phyloP scores from a whole-genome alignment of 2,797 vertebrate genomes.

The Danio albolineatus region DNA sequence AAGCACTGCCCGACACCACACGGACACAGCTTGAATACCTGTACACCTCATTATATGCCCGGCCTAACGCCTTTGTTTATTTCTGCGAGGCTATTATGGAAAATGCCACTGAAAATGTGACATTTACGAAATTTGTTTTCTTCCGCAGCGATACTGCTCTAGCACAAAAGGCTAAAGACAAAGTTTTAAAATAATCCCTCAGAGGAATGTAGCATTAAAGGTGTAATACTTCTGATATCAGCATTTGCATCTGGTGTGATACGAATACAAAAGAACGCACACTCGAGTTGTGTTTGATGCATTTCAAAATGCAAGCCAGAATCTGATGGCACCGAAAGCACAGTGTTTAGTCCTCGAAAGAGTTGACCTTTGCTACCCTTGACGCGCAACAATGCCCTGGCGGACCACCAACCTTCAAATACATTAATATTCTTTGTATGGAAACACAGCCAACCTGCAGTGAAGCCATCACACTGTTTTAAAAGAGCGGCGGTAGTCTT shows the following conservation, averaged over 20 bases:
- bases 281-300: neutral
- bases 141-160: neutral
- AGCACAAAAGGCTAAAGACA: conserved; percentile 43
- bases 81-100: neutral
- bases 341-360: conserved; percentile 42
- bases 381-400: conserved; percentile 43
- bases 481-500: conserved; percentile 55
- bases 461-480: conserved; percentile 56
- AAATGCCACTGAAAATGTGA: conserved; percentile 46
- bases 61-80: conserved; percentile 23
- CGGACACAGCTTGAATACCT: conserved; percentile 26
- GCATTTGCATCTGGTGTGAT: conserved; percentile 25
- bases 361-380: conserved; percentile 53
- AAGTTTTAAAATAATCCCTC: conserved; percentile 34
- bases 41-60: neutral
- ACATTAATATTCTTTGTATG: conserved; percentile 60
- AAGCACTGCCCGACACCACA: conserved; percentile 27
- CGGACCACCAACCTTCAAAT: conserved; percentile 25
- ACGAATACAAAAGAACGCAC: conserved; percentile 8
- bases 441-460: conserved; percentile 43
- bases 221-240: conserved; percentile 26
- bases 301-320: conserved; percentile 12
- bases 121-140: conserved; percentile 40
- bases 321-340: conserved; percentile 13
- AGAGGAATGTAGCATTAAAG: neutral